Percentiles rank a stretch among this genome's conserved stretches.
phyloP scores from a whole-genome alignment of 2,113 vertebrate genomes.

The Fregetta grallaria region DNA sequence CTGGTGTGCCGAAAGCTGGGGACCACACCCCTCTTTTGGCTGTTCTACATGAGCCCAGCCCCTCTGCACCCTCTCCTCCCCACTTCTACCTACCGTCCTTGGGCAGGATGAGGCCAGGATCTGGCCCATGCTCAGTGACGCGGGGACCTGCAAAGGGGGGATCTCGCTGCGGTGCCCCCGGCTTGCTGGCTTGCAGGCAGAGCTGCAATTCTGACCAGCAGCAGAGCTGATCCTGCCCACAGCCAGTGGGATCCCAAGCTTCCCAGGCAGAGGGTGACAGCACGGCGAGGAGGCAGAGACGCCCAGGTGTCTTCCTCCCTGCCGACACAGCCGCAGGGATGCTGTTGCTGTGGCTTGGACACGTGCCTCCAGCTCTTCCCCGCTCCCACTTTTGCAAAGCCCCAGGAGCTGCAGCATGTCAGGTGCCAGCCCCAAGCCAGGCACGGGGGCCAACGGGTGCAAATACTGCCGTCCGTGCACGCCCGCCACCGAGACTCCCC shows the following conservation, averaged over 20 bases:
- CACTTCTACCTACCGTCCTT: background rate
- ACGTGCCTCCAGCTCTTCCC: background rate
- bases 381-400: background rate
- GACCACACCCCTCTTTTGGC: background rate
- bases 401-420: background rate
- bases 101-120: background rate
- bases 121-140: rapidly evolving
- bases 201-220: background rate
- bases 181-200: background rate
- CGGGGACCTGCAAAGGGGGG: background rate
- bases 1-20: rapidly evolving
- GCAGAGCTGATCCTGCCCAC: background rate
- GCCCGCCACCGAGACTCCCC: background rate
- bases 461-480: rapidly evolving
- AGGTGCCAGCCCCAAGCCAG: background rate
- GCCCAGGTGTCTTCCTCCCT: background rate
- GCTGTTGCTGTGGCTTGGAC: background rate
- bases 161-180: background rate
- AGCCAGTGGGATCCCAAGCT: background rate
- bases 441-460: background rate
- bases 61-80: background rate
- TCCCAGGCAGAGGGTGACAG: background rate
- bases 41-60: background rate
- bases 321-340: background rate
- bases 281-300: background rate